phyloP scores from a whole-genome alignment of 2,888 invertebrate species.

The Ypsolopha scabrella region DNA sequence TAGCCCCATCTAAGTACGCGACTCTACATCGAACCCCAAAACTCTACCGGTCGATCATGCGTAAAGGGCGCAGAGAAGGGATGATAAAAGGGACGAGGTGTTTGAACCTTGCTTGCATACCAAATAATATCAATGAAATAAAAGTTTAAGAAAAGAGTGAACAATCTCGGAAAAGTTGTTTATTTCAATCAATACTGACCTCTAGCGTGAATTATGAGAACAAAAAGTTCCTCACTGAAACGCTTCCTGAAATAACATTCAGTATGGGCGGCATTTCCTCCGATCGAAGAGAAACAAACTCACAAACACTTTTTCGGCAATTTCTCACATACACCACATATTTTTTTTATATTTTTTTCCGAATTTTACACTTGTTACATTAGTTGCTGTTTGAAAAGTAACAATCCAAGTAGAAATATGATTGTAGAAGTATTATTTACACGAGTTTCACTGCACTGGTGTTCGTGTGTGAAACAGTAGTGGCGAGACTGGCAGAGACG shows the following conservation, averaged over 20 bases:
- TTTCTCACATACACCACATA: slow-evolving; percentile 40
- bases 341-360: slow-evolving; percentile 26
- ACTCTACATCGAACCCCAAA: slow-evolving; percentile 55
- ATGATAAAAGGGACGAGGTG: slow-evolving; percentile 65
- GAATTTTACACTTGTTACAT: slow-evolving; percentile 24
- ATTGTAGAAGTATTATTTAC: slow-evolving; percentile 63
- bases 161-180: slow-evolving; percentile 8
- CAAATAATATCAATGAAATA: slow-evolving; percentile 12
- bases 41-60: slow-evolving; percentile 68
- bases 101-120: slow-evolving; percentile 40
- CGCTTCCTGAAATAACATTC: slow-evolving; percentile 63
- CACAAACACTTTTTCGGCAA: slow-evolving; percentile 32
- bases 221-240: slow-evolving; percentile 63
- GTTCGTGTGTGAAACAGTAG: slow-evolving; percentile 64
- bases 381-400: slow-evolving; percentile 37
- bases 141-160: slow-evolving; percentile 4
- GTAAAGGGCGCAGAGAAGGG: slow-evolving; percentile 67
- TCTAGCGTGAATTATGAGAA: slow-evolving; percentile 63
- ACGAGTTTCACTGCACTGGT: slow-evolving; percentile 57
- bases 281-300: slow-evolving; percentile 59
- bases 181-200: slow-evolving; percentile 48
- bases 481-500: slow-evolving; percentile 60
- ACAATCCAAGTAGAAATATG: slow-evolving; percentile 56
- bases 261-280: slow-evolving; percentile 56
- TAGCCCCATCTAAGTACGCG: neutral